Conservation (phyloP, 2,888 invertebrate genomes). For the Calliopum simillimum region DNA sequence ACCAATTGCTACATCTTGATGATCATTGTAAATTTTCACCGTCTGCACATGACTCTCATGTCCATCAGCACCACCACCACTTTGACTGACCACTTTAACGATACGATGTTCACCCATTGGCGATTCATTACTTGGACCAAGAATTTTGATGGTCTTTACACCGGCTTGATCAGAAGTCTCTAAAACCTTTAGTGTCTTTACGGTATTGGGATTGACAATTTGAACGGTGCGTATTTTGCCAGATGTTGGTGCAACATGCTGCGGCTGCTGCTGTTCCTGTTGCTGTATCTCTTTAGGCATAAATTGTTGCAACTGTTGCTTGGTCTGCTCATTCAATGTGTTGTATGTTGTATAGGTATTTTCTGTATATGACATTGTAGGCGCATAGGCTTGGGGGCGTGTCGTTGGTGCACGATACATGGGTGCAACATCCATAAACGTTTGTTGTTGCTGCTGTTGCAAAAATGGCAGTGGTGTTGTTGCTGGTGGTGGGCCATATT, state of each 20-base stretch:
- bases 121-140: conserved; percentile 55
- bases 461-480: conserved; percentile 5
- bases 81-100: conserved; percentile 55
- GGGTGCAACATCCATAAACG: conserved; percentile 48
- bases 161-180: conserved; percentile 57
- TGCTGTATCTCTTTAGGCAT: conserved; percentile 56
- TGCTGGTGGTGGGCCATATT: conserved; percentile 42
- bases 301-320: conserved; percentile 53
- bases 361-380: conserved; percentile 50
- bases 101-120: conserved; percentile 59
- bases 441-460: conserved; percentile 2
- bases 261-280: conserved; percentile 26
- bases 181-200: conserved; percentile 58
- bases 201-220: conserved; percentile 53
- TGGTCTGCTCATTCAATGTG: conserved; percentile 47
- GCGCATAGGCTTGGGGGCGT: conserved; percentile 52
- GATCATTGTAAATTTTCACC: conserved; percentile 59
- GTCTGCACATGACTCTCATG: conserved; percentile 56
- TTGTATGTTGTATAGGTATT: conserved; percentile 34
- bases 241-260: conserved; percentile 40
- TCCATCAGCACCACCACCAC: conserved; percentile 45
- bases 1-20: conserved; percentile 40
- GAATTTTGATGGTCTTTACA: conserved; percentile 60
- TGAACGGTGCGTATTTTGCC: conserved; percentile 60
- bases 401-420: conserved; percentile 54